Conservation (phyloP, 2,888 invertebrate species). For the Muschampia plurimacula region DNA sequence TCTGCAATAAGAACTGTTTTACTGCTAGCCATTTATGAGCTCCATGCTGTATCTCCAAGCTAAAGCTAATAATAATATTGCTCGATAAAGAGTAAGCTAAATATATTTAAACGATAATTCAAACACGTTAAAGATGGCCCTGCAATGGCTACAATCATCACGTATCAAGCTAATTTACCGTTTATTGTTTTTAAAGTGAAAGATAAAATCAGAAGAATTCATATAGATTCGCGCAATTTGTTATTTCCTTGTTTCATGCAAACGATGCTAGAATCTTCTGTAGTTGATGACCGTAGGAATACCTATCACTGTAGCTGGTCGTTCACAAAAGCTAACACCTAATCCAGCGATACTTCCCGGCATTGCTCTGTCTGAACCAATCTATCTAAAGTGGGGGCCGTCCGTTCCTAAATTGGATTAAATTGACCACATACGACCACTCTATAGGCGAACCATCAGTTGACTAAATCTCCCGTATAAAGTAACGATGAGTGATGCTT, state of each 20-base stretch:
- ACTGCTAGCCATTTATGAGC: too few relatives aligned
- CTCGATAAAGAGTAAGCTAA: background rate
- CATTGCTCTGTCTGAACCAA: slow-evolving; percentile 60
- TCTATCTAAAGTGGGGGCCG: slow-evolving; percentile 65
- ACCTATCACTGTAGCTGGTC: background rate
- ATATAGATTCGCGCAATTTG: background rate
- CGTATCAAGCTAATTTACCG: background rate
- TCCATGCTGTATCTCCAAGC: too few relatives aligned
- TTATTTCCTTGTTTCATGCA: background rate
- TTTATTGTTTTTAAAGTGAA: background rate
- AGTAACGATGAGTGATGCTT: slow-evolving; percentile 67
- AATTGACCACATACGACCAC: slow-evolving; percentile 67
- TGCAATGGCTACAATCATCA: background rate
- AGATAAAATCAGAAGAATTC: too few relatives aligned
- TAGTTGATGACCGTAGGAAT: background rate
- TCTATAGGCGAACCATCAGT: slow-evolving; percentile 56
- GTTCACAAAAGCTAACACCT: slow-evolving; percentile 53
- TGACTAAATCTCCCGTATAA: slow-evolving; percentile 54
- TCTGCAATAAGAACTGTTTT: too few relatives aligned
- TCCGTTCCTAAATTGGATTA: slow-evolving; percentile 72
- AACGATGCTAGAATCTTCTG: slow-evolving; percentile 4
- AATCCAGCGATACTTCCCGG: slow-evolving; percentile 64
- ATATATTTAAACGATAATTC: background rate
- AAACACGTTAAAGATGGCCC: background rate
- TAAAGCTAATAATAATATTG: too few relatives aligned